Evolutionary conservation across 2,113 vertebrate genomes (phyloP).

Genomic region (Myiagra hebetior): DNA sequence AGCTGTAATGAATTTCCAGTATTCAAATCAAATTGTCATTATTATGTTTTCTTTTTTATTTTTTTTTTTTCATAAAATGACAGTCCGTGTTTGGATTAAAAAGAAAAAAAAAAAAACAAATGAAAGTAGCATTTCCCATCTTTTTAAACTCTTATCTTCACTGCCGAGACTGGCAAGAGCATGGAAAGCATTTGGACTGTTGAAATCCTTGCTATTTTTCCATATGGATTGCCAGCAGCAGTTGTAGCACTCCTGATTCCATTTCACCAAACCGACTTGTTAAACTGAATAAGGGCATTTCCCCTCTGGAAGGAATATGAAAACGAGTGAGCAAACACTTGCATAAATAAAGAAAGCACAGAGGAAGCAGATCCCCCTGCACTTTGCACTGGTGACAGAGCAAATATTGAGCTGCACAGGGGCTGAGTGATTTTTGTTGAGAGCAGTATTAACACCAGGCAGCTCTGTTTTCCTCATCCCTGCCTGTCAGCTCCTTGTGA

Average conservation of each 20-base stretch:
- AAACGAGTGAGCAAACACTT: not conserved
- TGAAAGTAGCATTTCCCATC: not conserved
- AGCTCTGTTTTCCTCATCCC: not conserved
- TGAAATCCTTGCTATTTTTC: not conserved
- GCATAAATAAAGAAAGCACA: not conserved
- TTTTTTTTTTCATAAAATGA: not conserved
- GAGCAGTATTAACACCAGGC: not conserved
- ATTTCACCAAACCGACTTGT: not conserved
- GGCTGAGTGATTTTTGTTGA: not conserved
- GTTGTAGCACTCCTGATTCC: not conserved
- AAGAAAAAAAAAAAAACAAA: not conserved
- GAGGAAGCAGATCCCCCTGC: not conserved
- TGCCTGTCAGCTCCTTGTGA: not conserved
- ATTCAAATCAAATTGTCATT: not conserved
- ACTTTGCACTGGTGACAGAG: not conserved
- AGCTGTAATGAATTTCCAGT: not conserved
- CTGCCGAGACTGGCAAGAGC: not conserved
- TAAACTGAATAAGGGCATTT: not conserved
- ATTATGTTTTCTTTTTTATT: not conserved
- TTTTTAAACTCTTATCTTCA: not conserved
- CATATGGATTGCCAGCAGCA: not conserved
- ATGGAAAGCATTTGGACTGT: not conserved
- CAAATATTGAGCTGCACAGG: not conserved
- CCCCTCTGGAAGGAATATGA: not conserved
- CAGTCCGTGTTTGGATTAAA: not conserved